phyloP scores from a whole-genome alignment of 64 coral and sea anemone genomes.

The Stichodactyla mertensii region DNA sequence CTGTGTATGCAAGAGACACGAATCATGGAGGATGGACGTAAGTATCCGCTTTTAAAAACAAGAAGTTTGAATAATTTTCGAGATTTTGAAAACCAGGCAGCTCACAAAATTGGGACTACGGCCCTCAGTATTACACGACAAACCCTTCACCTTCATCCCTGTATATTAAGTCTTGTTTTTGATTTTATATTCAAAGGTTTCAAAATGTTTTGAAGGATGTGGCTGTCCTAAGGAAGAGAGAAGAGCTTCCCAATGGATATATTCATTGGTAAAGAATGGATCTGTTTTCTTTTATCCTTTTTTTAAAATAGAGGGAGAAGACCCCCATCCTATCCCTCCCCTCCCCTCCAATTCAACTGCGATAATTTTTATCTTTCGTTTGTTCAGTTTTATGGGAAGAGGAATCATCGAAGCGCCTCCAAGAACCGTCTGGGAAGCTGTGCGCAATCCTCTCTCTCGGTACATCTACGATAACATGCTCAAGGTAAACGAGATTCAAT shows the following conservation, averaged over 20 bases:
- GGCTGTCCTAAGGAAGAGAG: constrained; percentile 46
- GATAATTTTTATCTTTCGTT: neutral
- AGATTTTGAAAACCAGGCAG: too few species aligned
- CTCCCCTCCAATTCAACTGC: neutral
- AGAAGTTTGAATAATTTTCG: too few species aligned
- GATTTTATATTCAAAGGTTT: neutral
- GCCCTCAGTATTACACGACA: too few species aligned
- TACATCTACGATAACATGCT: constrained; percentile 98
- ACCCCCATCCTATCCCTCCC: too few species aligned
- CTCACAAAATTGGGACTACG: too few species aligned
- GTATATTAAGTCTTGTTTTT: neutral
- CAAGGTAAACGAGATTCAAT: constrained; percentile 42
- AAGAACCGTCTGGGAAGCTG: constrained; percentile 80
- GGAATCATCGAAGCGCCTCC: constrained; percentile 72
- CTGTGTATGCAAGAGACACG: neutral
- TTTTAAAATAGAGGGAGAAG: too few species aligned
- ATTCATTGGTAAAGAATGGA: constrained; percentile 43
- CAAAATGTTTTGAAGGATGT: constrained; percentile 46
- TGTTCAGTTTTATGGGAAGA: constrained; percentile 81
- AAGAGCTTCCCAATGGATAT: constrained; percentile 11
- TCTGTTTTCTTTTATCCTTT: too few species aligned
- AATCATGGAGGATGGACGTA: constrained; percentile 54
- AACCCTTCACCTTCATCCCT: too few species aligned
- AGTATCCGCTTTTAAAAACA: neutral
- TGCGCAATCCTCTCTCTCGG: constrained; percentile 78